Evolutionary conservation across 2,888 invertebrate genomes (phyloP), one percentile per base, ranked within the genome.

Genomic region (Catotricha subobsoleta): DNA sequence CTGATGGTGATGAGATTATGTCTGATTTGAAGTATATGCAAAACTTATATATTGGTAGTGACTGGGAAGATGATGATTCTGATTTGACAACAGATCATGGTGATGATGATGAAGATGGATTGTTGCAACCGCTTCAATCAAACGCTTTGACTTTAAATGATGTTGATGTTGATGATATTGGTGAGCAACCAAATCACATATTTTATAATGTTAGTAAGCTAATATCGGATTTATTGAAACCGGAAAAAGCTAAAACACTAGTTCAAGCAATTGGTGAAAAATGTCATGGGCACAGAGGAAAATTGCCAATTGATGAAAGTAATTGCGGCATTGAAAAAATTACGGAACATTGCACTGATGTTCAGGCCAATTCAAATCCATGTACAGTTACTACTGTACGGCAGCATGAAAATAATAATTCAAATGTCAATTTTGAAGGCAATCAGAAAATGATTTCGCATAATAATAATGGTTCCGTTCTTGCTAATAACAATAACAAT

Each of bases 1-100:
- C 52, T 20, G 58, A 58, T 46, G 58, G 52, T 12, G 58, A 58
- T 47, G 54, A 58, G 45, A 56, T 58, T 31, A 58, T 58, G 57
- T 54, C 53, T 8, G 56, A 57, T 46, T 44, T 57, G 6, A 54
- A 52, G 34, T 53, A 52, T 42, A 57, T 58, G 54, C 56, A 58
- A 48, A 54, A 56, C 45, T 47, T 57, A 29, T 58, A 56, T 39
- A 57, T 58, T 44, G 54, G 53, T 8, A 50, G 51, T 25, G 42
- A 47, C 35, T 43, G 31, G 40, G 34, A 40, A 20, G 43, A 45
- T 31, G 42, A 43, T 18, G 34, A 40, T 12, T 20, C 30, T 3
- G 30, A 20, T 5, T 16, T 21, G 13, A 21, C 10, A n/a, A 20
- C 19, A 2, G 34, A 21, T 4, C 13, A 21, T 20, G 30, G 21